Evolutionary conservation across 92 coral and sea anemone genomes (phyloP), one percentile per base, ranked within the genome.

Genomic region (Phymanthus crucifer): DNA sequence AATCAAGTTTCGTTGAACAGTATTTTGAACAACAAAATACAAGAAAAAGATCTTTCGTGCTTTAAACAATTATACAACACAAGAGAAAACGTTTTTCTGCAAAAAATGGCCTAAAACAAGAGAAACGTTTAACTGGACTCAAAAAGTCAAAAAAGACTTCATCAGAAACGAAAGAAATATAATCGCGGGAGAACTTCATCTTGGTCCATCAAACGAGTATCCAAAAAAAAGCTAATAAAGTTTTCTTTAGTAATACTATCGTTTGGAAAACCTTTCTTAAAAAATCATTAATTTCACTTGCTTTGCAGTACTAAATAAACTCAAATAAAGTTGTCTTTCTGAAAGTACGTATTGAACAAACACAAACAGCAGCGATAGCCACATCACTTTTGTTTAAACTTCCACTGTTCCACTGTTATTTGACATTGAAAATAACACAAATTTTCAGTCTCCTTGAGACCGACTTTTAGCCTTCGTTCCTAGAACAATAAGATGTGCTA

Each of bases 291-390:
- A 11, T 61, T 61, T 6, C 14, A 27, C 68, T 61, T 29, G 33
- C 9, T 61, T 61, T 61, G 26, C 34, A 7, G 29, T 61, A 34
- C 64, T 27, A 61, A 75, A 75, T 35, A 37, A 56, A 56, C 48
- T 65, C 45, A 24, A 26, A 61, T n/a, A 32, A 43, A 43, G 48
- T 43, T 43, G n/a, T 61, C 27, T 61, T 61, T 40, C 23, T 27
- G 47, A 27, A 61, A 61, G 81, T 64, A 17, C 2, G 64, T 77
- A 77, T 77, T 77, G 45, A 72, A 6, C 81, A 77, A 77, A 77
- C 81, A 77, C 52, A 77, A 77, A 77, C 81, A 47, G 18, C 69
- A 64, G 24, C 33, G 72, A 64, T 29, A 50, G 13, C 16, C 21
- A 48, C 72, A 45, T 32, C 66, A 31, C 24, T 48, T 77, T 77